Base-by-base conservation (phyloP, 2,888 invertebrate species). In the Erebia ligea region DNA sequence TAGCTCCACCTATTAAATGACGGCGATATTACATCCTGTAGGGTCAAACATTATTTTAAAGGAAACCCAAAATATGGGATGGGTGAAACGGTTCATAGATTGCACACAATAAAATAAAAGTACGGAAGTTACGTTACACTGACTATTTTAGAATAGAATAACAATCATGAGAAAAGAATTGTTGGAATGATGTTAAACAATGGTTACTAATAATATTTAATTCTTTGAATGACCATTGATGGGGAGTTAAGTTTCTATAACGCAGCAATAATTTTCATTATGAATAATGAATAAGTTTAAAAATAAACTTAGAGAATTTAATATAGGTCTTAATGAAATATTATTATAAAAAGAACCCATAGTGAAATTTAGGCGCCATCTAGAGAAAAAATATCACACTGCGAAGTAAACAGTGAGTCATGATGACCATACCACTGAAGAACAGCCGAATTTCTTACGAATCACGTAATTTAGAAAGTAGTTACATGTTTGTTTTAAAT, bases 381-480 rank as follows among this genome's bases (percentile, higher is more conserved):
- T 87, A 81, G 79, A 72, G 34, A 40, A 52, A n/a, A 15, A 21
- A 58, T 71, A 50, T 4, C 45, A 66, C 76, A 80, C 56, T 66
- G 64, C n/a, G 40, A 48, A 59, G 67, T 52, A 19, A 56, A 66
- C 59, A 68, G 70, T 71, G 69, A 63, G 69, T 67, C 42, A 19
- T 68, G 19, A 19, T 54, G 52, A 61, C 10, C 68, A 69, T 71
- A 69, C 68, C 56, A 68, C 73, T 70, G 62, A 74, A 73, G 74
- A 78, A 77, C 78, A 80, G 75, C 86, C 88, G 81, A 91, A 90
- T 85, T 86, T 84, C 77, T 73, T 80, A 82, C 89, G 87, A 80
- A 82, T 91, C 91, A 92, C 90, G 91, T 88, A 86, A 89, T 86
- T 85, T 85, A 84, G 87, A 90, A 92, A 90, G 90, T 87, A n/a